A percentile compares a stretch with the other conserved stretches of the same genome.
Conservation (phyloP, 2,888 invertebrate species). For the Allygus modestus region DNA sequence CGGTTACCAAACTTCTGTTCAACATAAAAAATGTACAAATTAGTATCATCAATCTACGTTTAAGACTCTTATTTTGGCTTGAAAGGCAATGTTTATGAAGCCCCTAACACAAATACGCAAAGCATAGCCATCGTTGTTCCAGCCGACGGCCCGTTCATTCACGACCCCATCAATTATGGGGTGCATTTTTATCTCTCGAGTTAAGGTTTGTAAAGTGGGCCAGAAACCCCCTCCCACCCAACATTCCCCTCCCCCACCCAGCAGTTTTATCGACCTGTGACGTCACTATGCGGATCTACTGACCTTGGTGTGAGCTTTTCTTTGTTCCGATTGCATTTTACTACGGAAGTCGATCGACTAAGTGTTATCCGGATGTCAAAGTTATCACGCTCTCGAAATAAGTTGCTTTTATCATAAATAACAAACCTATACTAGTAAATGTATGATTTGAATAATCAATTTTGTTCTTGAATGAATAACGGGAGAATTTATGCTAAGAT, state of each 20-base stretch:
- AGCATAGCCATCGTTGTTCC: neutral
- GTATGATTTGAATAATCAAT: no score
- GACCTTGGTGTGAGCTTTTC: conserved; percentile 49
- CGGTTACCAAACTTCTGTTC: no score
- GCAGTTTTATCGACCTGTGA: conserved; percentile 64
- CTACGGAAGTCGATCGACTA: neutral
- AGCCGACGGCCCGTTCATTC: neutral
- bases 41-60: no score
- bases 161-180: neutral
- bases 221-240: conserved; percentile 61
- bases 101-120: no score
- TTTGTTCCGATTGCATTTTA: conserved; percentile 37
- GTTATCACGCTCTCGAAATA: neutral
- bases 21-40: no score
- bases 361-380: neutral
- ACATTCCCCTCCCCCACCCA: conserved; percentile 60
- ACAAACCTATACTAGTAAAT: no score
- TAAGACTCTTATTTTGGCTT: no score
- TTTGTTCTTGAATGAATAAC: no score
- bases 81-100: no score
- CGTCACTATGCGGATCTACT: conserved; percentile 61
- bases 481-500: no score
- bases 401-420: no score
- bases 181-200: conserved; percentile 10
- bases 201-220: neutral